Evolutionary conservation across 53 echinoderm and acorn worm species (phyloP), one percentile per base, ranked within the genome.

Genomic region (Actinopyga echinites): DNA sequence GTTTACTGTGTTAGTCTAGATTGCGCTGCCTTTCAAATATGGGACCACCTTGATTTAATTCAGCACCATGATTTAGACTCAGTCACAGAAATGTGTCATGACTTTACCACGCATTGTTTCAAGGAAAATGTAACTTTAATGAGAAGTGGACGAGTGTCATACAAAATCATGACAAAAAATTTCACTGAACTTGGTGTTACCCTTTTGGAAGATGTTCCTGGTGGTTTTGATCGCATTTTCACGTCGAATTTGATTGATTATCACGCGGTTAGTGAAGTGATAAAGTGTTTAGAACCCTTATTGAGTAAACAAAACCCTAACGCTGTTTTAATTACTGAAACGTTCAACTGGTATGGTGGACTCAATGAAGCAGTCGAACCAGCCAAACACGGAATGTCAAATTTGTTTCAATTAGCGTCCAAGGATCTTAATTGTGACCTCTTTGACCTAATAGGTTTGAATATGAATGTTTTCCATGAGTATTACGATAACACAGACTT

Each of bases 401-500:
- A 49, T 15, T 15, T 49, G 17, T 17, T 15, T 2, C 49, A 15
- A 15, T 49, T 49, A 49, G 49, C 49, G 13, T 49, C 15, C 2
- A 49, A 15, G 49, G 49, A 49, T 49, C 49, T 49, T 6, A 17
- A 17, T 15, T 49, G 13, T 49, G 23, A 23, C 43, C 10, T 40
- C 2, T 20, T 44, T 4, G 45, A 32, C 36, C 12, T 66, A 4
- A 30, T 21, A 1, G 30, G 36, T 19, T 32, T 36, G 36, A 49
- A 25, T 38, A 6, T 44, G 5, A 23, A 15, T 38, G 3, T 25
- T 33, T 32, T 34, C 21, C 36, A 33, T 10, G 85, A 85, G 33
- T 85, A 85, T 44, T 75, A 85, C 42, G 69, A 92, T 78, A 92
- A 92, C 79, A 92, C 85, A 1, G 56, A 64, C 57, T 82, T 74